Evolutionary conservation across 2,113 vertebrate species (phyloP), one percentile per base, ranked within the genome.

Genomic region (Apaloderma vittatum): DNA sequence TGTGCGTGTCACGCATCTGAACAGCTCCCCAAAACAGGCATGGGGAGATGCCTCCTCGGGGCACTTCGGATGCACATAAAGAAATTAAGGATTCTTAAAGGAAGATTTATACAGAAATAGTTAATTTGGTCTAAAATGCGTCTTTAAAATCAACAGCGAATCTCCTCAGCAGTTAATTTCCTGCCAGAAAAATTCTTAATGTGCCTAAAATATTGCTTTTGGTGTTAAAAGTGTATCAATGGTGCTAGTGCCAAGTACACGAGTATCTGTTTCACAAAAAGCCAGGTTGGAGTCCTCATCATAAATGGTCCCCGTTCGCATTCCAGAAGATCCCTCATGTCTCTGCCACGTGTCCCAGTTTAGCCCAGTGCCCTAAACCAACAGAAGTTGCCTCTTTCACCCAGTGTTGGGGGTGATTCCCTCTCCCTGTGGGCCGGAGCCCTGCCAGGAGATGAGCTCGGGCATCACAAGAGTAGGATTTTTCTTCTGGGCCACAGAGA

Each of bases 281-380:
- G 23, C 67, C 62, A 1, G 34, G 48, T 61, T 34, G 27, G 40
- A 75, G 55, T 62, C n/a, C 54, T 26, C 24, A 27, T 3, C 2
- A 1, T 9, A 19, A 51, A 9, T 5, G 26, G 40, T 55, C 52
- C 71, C 51, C 15, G 2, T 43, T 27, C 20, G 45, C 16, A 5
- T 62, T 43, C 81, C 66, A 8, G 21, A 72, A 37, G 40, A 24
- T 51, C 34, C 34, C 9, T 0, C 15, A 0, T 2, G 10, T 24
- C 21, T 26, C 40, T 1, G 8, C 63, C 40, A 5, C 20, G 2
- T 11, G 19, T 7, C 3, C 3, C 2, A 4, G 51, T 34, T 29
- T 52, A 2, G 3, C 36, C n/a, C 46, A 1, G n/a, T 3, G n/a
- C 37, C 0, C 71, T 13, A 6, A 29, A 2, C 1, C 1, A 32